Evolutionary conservation across 92 coral and sea anemone species (phyloP), one percentile per base, ranked within the genome.

Genomic region (Palythoa heliodiscus): DNA sequence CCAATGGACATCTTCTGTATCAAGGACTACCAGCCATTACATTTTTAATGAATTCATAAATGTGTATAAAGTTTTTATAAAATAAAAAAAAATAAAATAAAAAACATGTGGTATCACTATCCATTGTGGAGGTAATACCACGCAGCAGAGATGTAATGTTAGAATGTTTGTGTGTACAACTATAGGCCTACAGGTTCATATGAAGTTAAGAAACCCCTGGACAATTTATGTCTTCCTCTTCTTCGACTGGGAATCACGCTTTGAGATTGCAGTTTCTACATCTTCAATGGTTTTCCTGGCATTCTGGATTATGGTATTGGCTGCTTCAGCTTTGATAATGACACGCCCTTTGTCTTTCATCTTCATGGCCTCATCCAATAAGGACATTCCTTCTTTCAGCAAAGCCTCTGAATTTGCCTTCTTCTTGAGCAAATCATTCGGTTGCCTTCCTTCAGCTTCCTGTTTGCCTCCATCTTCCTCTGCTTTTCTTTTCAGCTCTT

Each of bases 371-470:
- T 78, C 83, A 61, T 40, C 73, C 83, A 78, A 78, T 72, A 78
- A 78, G 83, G 83, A 61, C 83, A 78, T 78, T 78, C 57, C 83
- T 78, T 78, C 72, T 78, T 78, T 78, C 83, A 78, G 83, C 83
- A 78, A 78, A 78, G 83, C 83, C 83, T 78, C 82, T 78, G 83
- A 78, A 78, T 78, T 78, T 78, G 83, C 83, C 71, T 78, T 78
- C 83, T 78, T 78, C 83, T 78, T 78, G 72, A 78, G 83, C 72
- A 78, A 61, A 78, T 78, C 83, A 78, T 78, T 72, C 83, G 83
- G 83, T 78, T 78, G 71, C 61, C 72, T 61, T 78, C 83, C 83
- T 78, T 78, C 83, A 78, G 72, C 73, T 78, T 78, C 83, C 83
- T 78, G 73, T 78, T 78, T 78, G 83, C 71, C 83, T 78, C 83